phyloP scores from a whole-genome alignment of 1,140 invertebrate species.

The Littorina saxatilis region DNA sequence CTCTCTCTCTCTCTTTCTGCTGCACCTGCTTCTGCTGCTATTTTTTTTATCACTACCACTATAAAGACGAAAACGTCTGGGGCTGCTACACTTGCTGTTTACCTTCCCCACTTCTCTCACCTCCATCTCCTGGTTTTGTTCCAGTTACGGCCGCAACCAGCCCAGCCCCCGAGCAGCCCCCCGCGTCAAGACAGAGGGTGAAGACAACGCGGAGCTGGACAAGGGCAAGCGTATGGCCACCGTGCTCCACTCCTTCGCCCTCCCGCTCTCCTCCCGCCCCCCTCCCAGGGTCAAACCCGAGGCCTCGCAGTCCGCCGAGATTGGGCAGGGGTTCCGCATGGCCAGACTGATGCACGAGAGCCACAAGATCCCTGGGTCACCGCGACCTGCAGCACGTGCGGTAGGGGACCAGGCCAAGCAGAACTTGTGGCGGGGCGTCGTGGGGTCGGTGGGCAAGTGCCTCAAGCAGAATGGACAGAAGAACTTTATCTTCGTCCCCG shows the following conservation, averaged over 20 bases:
- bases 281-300: constrained; percentile 68
- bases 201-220: constrained; percentile 60
- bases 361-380: constrained; percentile 45
- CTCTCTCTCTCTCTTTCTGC: no score
- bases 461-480: constrained; percentile 33
- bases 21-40: no score
- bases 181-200: constrained; percentile 62
- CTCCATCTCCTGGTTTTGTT: no score
- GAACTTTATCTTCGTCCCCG: constrained; percentile 41
- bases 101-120: no score
- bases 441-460: constrained; percentile 45
- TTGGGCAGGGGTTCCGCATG: constrained; percentile 66
- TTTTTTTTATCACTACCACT: no score
- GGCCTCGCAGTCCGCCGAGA: constrained; percentile 56
- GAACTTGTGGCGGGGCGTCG: constrained; percentile 58
- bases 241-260: constrained; percentile 59
- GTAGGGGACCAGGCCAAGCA: constrained; percentile 51
- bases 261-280: constrained; percentile 46
- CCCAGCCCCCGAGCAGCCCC: constrained; percentile 38
- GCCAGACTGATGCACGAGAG: constrained; percentile 62
- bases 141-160: constrained; percentile 59
- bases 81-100: no score
- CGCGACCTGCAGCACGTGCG: constrained; percentile 55
- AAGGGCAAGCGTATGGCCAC: constrained; percentile 61
- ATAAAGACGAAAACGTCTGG: no score